Conservation (phyloP, 2,888 invertebrate species). For the Megamerina dolium region DNA sequence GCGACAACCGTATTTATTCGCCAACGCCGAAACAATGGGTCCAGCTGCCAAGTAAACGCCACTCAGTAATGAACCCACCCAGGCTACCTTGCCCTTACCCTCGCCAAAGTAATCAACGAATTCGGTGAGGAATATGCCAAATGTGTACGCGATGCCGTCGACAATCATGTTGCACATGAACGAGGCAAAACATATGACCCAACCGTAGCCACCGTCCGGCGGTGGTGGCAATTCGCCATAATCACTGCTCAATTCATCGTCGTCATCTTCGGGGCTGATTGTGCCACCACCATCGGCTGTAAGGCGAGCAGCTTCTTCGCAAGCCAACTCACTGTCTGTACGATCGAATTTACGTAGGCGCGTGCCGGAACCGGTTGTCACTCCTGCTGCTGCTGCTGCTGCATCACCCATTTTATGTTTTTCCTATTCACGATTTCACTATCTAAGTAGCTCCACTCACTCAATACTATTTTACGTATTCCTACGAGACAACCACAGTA, state of each 20-base stretch:
- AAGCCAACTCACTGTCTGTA: slow-evolving; percentile 83
- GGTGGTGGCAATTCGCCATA: slow-evolving; percentile 78
- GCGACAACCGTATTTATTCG: slow-evolving; percentile 93
- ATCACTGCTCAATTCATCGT: slow-evolving; percentile 61
- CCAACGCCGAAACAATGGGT: slow-evolving; percentile 91
- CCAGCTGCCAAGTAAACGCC: slow-evolving; percentile 94
- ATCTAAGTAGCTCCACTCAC: too few species aligned
- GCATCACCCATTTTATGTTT: slow-evolving; percentile 33
- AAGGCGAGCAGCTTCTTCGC: slow-evolving; percentile 75
- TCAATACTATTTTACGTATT: too few species aligned
- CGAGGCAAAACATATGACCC: slow-evolving; percentile 92
- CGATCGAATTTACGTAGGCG: slow-evolving; percentile 51
- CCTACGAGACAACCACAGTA: too few species aligned
- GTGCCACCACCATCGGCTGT: slow-evolving; percentile 59
- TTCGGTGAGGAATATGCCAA: slow-evolving; percentile 84
- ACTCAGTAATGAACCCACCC: slow-evolving; percentile 90
- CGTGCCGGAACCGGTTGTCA: slow-evolving; percentile 29
- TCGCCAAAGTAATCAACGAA: slow-evolving; percentile 76
- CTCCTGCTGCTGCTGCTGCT: slow-evolving; percentile 27
- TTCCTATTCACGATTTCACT: neutral
- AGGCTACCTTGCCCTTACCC: slow-evolving; percentile 81
- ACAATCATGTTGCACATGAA: slow-evolving; percentile 98
- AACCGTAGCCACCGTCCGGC: slow-evolving; percentile 85
- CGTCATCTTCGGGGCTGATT: slow-evolving; percentile 48
- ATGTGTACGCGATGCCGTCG: slow-evolving; percentile 97